A percentile compares a stretch with the other conserved stretches of the same genome.
These are phyloP conservation scores for Apotomis turbidana DNA, from an alignment of 2,888 invertebrate species.

Conservation along the genomic window DNA sequence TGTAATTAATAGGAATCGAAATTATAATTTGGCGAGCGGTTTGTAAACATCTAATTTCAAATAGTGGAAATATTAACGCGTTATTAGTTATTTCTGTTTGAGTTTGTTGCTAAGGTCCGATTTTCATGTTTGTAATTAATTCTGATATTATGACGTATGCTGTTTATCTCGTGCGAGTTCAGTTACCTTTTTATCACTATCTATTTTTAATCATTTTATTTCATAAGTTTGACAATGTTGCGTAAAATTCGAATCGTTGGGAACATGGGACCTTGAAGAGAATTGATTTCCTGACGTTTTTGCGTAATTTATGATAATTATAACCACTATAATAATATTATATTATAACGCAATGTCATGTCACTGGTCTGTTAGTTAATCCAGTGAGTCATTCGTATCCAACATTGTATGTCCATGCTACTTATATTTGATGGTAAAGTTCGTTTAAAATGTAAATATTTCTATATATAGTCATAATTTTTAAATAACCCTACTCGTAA, in stretches of 20 bases:
- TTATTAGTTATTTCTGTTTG: background rate
- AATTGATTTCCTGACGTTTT: no score
- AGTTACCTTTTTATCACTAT: no score
- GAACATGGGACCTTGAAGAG: no score
- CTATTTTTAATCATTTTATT: no score
- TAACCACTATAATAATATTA: no score
- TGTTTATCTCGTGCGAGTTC: no score
- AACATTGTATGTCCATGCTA: background rate
- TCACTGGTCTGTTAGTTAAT: background rate
- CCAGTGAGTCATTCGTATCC: background rate
- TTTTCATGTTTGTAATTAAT: no score
- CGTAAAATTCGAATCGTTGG: no score
- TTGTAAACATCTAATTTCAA: background rate
- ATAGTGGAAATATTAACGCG: background rate
- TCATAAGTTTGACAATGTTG: no score
- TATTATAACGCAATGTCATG: background rate
- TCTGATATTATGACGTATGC: no score
- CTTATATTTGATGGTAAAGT: background rate
- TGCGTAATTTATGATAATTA: no score
- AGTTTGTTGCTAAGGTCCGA: no score
- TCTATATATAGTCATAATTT: slow-evolving; percentile 10
- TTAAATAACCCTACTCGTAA: background rate
- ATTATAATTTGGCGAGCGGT: background rate
- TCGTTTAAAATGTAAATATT: slow-evolving; percentile 16
- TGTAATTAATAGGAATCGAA: slow-evolving; percentile 6